Base-by-base conservation (phyloP, 2,113 vertebrate species). In the Lota lota region DNA sequence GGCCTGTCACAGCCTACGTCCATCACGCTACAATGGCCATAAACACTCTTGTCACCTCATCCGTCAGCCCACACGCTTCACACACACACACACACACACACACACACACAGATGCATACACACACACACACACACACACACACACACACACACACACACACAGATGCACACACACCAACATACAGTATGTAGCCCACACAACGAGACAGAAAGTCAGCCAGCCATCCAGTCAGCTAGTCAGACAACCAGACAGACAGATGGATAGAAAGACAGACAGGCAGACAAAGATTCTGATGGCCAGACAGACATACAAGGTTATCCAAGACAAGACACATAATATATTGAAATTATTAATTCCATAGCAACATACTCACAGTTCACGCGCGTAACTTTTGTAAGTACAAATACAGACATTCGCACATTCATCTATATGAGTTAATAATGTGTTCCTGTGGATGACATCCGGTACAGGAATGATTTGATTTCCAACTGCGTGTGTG, bases 401-500 rank as follows among this genome's bases (percentile, higher is more conserved):
- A 24, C 20, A 58, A 17, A 66, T 17, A 64, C 17, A 62, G 50
- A 63, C 61, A 68, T 22, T 51, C 16, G 12, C 47, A 72, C 28
- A 66, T 58, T 69, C 18, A 76, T 71, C 68, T 64, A 73, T 73
- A 54, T 62, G 36, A 59, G 65, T 22, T 79, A 79, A 79, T 82
- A 77, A 80, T 70, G 24, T 68, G 75, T 84, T 88, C 80, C 85
- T 64, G 77, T 77, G 82, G 75, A 83, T 79, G 50, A 67, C 71
- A 71, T 83, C 81, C 77, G 40, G 63, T 69, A 33, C 66, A 47
- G 61, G 21, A 63, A 72, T 91, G 70, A 93, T 92, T 88, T 75
- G 76, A 75, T 90, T 89, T 85, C 81, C 92, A 90, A 89, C 77
- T 91, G 90, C 75, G 61, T 74, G 51, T 19, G 73, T 88, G 78